Percentiles rank a stretch among this genome's conserved stretches.
Evolutionary conservation across 2,888 invertebrate species (phyloP).

Genomic region (Aphidius colemani): DNA sequence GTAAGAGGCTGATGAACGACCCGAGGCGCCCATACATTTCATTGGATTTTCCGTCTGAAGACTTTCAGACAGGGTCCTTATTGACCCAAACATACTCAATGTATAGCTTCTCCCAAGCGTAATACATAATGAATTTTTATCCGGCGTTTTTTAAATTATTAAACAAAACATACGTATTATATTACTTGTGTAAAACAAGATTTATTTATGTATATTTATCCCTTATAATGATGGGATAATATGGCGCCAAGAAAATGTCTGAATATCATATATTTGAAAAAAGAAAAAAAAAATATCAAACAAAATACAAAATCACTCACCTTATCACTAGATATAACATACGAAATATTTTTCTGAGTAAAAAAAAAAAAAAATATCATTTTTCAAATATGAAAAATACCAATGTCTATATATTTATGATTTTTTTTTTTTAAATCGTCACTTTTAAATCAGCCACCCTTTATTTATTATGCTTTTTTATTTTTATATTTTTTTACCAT

Average conservation of each 20-base stretch:
- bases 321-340: background rate
- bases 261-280: background rate
- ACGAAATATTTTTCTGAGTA: no score
- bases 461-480: background rate
- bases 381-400: background rate
- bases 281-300: constrained; percentile 2
- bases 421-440: background rate
- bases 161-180: constrained; percentile 7
- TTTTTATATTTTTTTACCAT: background rate
- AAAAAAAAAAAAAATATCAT: background rate
- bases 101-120: constrained; percentile 40
- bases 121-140: constrained; percentile 11
- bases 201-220: constrained; percentile 7
- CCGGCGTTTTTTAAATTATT: constrained; percentile 2
- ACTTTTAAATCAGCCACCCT: constrained; percentile 9
- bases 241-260: constrained; percentile 8
- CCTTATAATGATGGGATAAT: background rate
- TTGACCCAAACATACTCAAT: constrained; percentile 45
- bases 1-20: background rate
- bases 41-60: constrained; percentile 54
- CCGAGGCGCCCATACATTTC: constrained; percentile 52
- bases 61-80: constrained; percentile 51
- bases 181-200: background rate
- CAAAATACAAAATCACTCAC: background rate
- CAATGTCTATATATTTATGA: constrained; percentile 7